Base-by-base conservation (phyloP, 2,113 vertebrate species). In the Setophaga petechia region DNA sequence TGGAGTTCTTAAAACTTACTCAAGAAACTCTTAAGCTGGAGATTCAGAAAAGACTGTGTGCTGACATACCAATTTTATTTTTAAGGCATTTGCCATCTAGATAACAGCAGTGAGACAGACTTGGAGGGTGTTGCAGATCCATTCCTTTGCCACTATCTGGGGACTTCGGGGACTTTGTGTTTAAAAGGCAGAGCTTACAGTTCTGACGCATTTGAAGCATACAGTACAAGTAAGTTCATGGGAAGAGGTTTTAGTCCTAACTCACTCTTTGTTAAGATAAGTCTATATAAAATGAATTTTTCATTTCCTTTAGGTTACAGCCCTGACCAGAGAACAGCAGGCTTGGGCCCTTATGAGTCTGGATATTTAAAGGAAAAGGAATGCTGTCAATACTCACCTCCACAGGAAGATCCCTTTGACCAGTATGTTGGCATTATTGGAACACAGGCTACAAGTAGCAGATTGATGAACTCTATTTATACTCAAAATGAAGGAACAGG, bases 81-180 rank as follows among this genome's bases (percentile, higher is more conserved):
- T 93, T 69, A 96, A 99, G 99, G 98, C 49, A 94, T 98, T 74
- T 99, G 98, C 80, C 98, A 98, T 59, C 84, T 99, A 81, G 99
- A 99, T 84, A 99, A 98, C 17, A 97, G 98, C 94, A 99, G 99
- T 84, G 99, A 99, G 88, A 96, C 97, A 1, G 99, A 99, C 28
- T 68, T 99, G 95, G 99, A 99, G 78, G 98, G 97, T 21, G 96
- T 97, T 65, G 95, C 98, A 2, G 99, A 99, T 85, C 99, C 99
- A 0, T 98, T 99, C 67, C 97, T 99, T 3, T 99, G 98, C 94
- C 99, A 98, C 61, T 99, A 99, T 65, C 92, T 98, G 96, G 98
- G 98, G 7, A 96, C 98, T 13, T 91, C 98, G 0, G 97, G 98
- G n/a, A 98, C 98, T 10, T 90, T 98, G 46, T 98, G 98, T 89